A percentile compares a stretch with the other conserved stretches of the same genome.
phyloP scores from a whole-genome alignment of 1,140 invertebrate genomes.

The Anastrepha obliqua region DNA sequence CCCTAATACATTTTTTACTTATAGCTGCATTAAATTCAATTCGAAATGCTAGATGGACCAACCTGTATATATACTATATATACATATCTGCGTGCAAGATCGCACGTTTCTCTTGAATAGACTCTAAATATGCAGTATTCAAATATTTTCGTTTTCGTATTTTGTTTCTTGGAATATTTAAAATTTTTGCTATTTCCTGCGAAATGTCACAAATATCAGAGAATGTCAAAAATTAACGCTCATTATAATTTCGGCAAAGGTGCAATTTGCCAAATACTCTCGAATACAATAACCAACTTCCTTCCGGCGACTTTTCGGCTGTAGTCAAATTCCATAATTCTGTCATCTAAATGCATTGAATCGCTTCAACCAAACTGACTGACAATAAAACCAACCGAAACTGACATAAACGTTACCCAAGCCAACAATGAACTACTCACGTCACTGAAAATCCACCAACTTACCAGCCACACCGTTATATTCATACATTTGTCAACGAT shows the following conservation, averaged over 20 bases:
- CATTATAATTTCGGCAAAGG: conserved; percentile 34
- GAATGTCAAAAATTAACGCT: conserved; percentile 49
- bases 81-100: too few species aligned
- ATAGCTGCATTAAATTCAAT: too few species aligned
- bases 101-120: too few species aligned
- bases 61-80: too few species aligned
- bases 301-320: neutral
- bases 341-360: conserved; percentile 53
- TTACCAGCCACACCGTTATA: neutral
- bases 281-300: conserved; percentile 43
- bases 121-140: too few species aligned
- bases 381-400: neutral
- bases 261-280: conserved; percentile 39
- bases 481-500: conserved; percentile 39
- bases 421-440: neutral
- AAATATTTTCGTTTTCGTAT: too few species aligned
- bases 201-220: neutral
- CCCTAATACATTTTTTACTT: too few species aligned
- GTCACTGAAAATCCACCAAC: neutral
- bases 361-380: conserved; percentile 39
- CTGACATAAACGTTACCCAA: neutral
- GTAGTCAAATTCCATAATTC: conserved; percentile 22
- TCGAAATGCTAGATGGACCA: too few species aligned
- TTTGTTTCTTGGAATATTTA: neutral
- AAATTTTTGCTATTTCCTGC: neutral